These are phyloP conservation scores for Struthidea cinerea DNA, from an alignment of 2,113 vertebrate genomes.

Conservation along the genomic window DNA sequence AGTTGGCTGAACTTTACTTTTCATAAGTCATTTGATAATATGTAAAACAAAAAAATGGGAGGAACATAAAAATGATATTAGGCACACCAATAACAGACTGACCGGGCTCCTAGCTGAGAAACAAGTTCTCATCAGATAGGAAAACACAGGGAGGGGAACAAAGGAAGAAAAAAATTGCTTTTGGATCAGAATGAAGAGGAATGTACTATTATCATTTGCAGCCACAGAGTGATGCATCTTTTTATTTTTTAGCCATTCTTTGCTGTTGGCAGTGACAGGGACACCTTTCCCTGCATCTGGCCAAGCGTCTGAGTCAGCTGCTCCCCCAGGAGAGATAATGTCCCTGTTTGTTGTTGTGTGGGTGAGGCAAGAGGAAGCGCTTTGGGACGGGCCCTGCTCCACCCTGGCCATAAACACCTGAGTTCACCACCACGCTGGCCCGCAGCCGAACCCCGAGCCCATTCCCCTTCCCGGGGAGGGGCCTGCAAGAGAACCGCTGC, in stretches of 20 bases:
- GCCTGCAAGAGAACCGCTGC: accelerated
- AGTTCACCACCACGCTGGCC: neutral
- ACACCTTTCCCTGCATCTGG: conserved; percentile 48
- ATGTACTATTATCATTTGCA: neutral
- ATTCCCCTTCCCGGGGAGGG: neutral
- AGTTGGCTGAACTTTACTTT: conserved; percentile 12
- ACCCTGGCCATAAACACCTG: conserved; percentile 4
- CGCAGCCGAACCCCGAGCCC: accelerated
- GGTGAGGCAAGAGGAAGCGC: neutral
- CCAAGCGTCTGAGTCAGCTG: conserved; percentile 24
- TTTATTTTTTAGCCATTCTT: neutral
- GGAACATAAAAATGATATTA: neutral
- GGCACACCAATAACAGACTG: neutral
- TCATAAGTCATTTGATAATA: neutral
- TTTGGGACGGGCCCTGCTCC: neutral
- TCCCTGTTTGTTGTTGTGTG: neutral
- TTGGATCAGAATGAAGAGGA: conserved; percentile 3
- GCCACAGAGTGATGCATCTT: neutral
- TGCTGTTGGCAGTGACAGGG: neutral
- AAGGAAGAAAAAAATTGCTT: conserved; percentile 20
- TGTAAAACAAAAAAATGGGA: neutral
- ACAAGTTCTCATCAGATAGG: neutral
- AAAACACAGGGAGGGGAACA: conserved; percentile 39
- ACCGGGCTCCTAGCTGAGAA: neutral
- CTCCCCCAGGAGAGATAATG: neutral